These are phyloP conservation scores for Drosophila lini DNA, from an alignment of 1,140 invertebrate genomes.

Conservation along the genomic window DNA sequence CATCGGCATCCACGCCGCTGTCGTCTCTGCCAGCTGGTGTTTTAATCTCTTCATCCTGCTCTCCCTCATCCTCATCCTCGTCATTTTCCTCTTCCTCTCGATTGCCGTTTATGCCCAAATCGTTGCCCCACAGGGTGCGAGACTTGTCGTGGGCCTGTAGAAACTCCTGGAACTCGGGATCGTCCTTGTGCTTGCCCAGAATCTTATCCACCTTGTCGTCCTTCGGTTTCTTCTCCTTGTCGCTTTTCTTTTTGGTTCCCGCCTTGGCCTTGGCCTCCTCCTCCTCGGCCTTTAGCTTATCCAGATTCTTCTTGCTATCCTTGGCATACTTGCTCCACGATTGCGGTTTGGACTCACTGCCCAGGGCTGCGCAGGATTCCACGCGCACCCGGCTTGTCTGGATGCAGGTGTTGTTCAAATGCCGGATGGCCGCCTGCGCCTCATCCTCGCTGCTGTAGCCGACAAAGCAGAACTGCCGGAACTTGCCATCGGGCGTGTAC, in stretches of 20 bases:
- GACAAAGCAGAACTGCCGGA: slow-evolving; percentile 96
- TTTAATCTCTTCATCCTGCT: slow-evolving; percentile 63
- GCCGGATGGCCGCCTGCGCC: slow-evolving; percentile 90
- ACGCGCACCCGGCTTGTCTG: slow-evolving; percentile 92
- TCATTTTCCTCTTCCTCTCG: slow-evolving; percentile 58
- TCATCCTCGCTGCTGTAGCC: slow-evolving; percentile 93
- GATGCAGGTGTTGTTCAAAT: slow-evolving; percentile 94
- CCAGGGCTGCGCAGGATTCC: slow-evolving; percentile 90
- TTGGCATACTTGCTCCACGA: slow-evolving; percentile 94
- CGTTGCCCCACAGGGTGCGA: slow-evolving; percentile 90
- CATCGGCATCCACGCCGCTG: slow-evolving; percentile 70
- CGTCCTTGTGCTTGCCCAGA: slow-evolving; percentile 91
- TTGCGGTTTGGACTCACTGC: slow-evolving; percentile 93
- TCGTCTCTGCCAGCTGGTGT: slow-evolving; percentile 22
- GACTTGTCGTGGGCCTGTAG: slow-evolving; percentile 90
- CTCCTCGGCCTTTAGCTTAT: slow-evolving; percentile 64
- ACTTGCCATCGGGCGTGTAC: slow-evolving; percentile 95
- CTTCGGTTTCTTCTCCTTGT: slow-evolving; percentile 17
- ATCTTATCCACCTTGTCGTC: slow-evolving; percentile 86
- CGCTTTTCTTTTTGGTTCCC: slow-evolving; percentile 59
- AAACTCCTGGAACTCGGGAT: slow-evolving; percentile 95
- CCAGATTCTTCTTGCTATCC: slow-evolving; percentile 88
- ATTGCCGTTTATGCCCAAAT: slow-evolving; percentile 84
- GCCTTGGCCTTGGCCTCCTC: slow-evolving; percentile 54
- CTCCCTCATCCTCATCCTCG: slow-evolving; percentile 72